phyloP scores from a whole-genome alignment of 2,888 invertebrate species.

The Apodemia zela region DNA sequence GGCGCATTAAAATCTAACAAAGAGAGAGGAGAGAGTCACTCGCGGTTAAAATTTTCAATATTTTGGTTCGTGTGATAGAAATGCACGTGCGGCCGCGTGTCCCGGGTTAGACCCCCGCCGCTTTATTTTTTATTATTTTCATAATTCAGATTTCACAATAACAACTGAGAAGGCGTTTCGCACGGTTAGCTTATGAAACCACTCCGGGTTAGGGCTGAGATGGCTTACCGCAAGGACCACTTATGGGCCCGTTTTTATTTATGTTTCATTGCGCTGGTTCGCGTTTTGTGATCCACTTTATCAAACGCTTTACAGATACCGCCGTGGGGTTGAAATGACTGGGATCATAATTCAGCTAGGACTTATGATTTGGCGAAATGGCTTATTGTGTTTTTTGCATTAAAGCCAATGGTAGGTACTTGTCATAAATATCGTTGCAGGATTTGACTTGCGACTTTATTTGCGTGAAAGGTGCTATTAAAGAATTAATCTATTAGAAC shows the following conservation, averaged over 20 bases:
- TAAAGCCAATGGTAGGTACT: slow-evolving; percentile 58
- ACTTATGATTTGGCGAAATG: slow-evolving; percentile 50
- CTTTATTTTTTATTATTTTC: slow-evolving; percentile 79
- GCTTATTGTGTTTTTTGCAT: slow-evolving; percentile 76
- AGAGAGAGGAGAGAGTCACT: slow-evolving; percentile 40
- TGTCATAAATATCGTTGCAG: slow-evolving; percentile 54
- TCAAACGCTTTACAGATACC: slow-evolving; percentile 74
- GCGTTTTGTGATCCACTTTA: slow-evolving; percentile 78
- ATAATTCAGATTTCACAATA: slow-evolving; percentile 79
- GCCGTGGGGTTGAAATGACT: slow-evolving; percentile 66
- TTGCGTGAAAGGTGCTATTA: neutral
- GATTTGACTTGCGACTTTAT: neutral
- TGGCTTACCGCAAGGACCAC: slow-evolving; percentile 72
- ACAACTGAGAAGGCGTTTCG: slow-evolving; percentile 78
- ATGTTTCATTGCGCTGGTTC: slow-evolving; percentile 56
- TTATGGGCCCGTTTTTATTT: slow-evolving; percentile 71
- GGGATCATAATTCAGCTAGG: slow-evolving; percentile 68
- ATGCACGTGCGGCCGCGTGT: slow-evolving; percentile 73
- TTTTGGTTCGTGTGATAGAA: slow-evolving; percentile 55
- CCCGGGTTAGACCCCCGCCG: slow-evolving; percentile 67
- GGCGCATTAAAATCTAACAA: slow-evolving; percentile 54
- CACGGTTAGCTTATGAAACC: slow-evolving; percentile 76
- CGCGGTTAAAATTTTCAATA: slow-evolving; percentile 76
- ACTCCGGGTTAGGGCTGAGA: slow-evolving; percentile 54
- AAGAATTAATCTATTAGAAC: neutral